phyloP scores from a whole-genome alignment of 2,797 vertebrate genomes.

The Ceryle rudis region DNA sequence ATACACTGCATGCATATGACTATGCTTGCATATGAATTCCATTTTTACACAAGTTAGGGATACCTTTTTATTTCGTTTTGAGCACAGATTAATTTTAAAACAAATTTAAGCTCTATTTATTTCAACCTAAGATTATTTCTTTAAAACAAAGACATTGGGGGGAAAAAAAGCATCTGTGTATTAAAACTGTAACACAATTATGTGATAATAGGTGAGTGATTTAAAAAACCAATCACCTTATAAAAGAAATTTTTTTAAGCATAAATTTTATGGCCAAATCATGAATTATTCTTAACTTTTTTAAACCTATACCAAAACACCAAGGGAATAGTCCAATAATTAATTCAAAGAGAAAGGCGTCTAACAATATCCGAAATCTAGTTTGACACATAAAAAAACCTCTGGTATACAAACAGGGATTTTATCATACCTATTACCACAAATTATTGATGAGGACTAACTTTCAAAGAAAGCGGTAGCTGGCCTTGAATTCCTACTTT shows the following conservation, averaged over 20 bases:
- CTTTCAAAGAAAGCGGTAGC: background rate
- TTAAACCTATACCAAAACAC: background rate
- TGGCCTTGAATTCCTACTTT: background rate
- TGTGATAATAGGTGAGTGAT: background rate
- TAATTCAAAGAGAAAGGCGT: background rate
- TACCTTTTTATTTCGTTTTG: background rate
- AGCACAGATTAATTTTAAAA: background rate
- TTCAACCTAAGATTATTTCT: background rate
- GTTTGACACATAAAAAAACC: background rate
- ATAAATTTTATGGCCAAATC: background rate
- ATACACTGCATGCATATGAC: accelerated
- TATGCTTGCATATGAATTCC: background rate
- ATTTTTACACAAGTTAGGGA: background rate
- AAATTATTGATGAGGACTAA: background rate
- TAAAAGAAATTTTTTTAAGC: background rate
- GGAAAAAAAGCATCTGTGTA: background rate
- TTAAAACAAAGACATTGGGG: background rate
- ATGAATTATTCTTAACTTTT: background rate
- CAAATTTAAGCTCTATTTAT: background rate
- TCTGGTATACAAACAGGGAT: no score
- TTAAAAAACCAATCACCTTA: background rate
- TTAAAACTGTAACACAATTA: background rate
- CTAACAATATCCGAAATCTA: background rate
- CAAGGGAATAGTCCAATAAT: background rate
- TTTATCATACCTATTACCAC: background rate